Base-by-base conservation (phyloP, 2,888 invertebrate species). In the Stictocephala bisonia region DNA sequence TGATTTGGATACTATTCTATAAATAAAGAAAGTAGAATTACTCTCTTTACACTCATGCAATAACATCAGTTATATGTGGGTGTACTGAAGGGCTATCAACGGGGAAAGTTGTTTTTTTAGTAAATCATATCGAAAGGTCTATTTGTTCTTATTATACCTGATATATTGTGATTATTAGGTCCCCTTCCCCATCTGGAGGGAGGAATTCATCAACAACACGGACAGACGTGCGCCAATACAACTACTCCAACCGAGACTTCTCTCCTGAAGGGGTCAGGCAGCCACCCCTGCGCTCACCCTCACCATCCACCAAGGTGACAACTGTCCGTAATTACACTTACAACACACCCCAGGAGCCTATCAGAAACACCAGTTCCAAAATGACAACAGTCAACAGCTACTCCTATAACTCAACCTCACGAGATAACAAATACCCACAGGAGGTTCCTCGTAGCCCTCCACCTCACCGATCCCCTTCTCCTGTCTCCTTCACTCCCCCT, bases 401-500 rank as follows among this genome's bases (percentile, higher is more conserved):
- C 73, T 71, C 73, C 31, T 76, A 77, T 72, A 75, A 60, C 24
- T 68, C 74, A 7, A 69, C 75, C 0, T 71, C 58, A 35, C 73
- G 58, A 29, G 64, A 74, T 40, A 69, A 71, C 7, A 40, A 71
- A 9, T 51, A 69, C 9, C 20, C 66, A 11, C 70, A 60, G 1
- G 78, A 78, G 4, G 71, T 64, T 22, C 77, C 77, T 58, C 74
- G 74, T 20, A 76, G 77, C 9, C 80, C 80, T 22, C 79, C 80
- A 6, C 80, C 81, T 7, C 79, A 80, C 48, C 76, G 81, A 24
- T 81, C 81, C 3, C 81, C 80, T 27, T 80, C 80, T 1, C 81
- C 81, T 1, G 78, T 80, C n/a, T 78, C 80, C n/a, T 81, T 81
- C 74, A 48, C 73, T 78, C 78, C 81, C 77, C 76, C 82, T 79